Base-by-base conservation (phyloP, 1,140 invertebrate genomes). In the Neoseiulus cucumeris region DNA sequence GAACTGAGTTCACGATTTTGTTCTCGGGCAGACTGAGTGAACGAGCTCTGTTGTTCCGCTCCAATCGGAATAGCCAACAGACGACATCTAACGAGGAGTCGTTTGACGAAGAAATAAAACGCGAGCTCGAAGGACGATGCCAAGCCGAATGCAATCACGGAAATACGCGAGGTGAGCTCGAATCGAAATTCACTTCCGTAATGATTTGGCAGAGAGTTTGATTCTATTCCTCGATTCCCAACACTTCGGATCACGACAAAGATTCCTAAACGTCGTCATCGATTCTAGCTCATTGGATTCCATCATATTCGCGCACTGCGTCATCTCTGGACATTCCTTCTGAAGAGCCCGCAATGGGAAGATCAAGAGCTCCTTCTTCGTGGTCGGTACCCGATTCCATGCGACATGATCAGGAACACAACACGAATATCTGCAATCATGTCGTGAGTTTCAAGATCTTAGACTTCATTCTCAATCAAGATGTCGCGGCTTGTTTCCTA, bases 301-400 rank as follows among this genome's bases (percentile, higher is more conserved):
- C 51, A 25, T 59, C 51, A 1, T 59, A 59, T 9, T 25, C 51
- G n/a, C 25, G 51, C 12, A 59, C 51, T 33, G 51, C 51, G 14
- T 59, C 51, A 59, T 59, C 51, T 12, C 22, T 59, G 51, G 51
- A 59, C 33, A 59, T 59, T 59, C 51, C 51, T 25, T 59, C 22
- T 12, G 51, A 59, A 14, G 51, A 59, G 22, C 51, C 51, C 22
- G 51, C 51, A 17, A 59, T 59, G 51, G 51, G 51, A 14, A n/a
- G 51, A 33, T 59, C 51, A 6, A 12, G 51, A 20, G 51, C 51
- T 14, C 51, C 51, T 33, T 59, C 51, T 17, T 59, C 51, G 22
- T 59, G 51, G 51, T 59, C 51, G 51, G 51, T 59, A 25, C 51
- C 51, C 14, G 51, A 59, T 25, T 59, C 51, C 12, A 59, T 59